Percentiles rank a stretch among this genome's conserved stretches.
phyloP scores from a whole-genome alignment of 2,888 invertebrate species.

The Lydus trimaculatus region DNA sequence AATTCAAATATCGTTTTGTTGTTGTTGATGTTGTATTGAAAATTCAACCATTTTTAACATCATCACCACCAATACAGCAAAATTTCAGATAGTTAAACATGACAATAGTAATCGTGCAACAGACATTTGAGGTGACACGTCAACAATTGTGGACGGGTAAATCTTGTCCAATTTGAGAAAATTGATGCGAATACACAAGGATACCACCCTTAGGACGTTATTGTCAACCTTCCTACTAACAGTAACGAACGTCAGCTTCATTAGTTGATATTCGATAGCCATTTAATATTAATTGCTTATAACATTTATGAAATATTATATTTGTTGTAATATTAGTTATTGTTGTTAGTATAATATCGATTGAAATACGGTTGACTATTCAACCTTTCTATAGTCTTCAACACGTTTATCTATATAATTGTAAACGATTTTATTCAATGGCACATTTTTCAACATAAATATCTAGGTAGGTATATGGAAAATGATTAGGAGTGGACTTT shows the following conservation, averaged over 20 bases:
- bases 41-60: not conserved
- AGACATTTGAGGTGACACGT: conserved; percentile 2
- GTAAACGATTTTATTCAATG: too few species aligned
- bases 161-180: conserved; percentile 15
- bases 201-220: not conserved
- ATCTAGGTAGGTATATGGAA: too few species aligned
- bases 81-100: not conserved
- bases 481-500: too few species aligned
- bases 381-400: too few species aligned
- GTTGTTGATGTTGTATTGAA: not conserved
- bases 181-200: not conserved
- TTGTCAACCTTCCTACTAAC: not conserved
- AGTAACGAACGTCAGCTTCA: conserved; percentile 28
- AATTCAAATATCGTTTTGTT: not conserved
- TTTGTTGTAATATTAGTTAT: not conserved
- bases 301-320: not conserved
- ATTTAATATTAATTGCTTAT: conserved; percentile 33
- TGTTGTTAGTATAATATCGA: not conserved
- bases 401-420: too few species aligned
- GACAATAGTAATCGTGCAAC: conserved; percentile 5
- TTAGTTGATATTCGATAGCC: conserved; percentile 36
- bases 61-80: not conserved
- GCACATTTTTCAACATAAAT: too few species aligned
- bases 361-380: not conserved
- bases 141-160: conserved; percentile 5